These are phyloP conservation scores for Glaucomys volans DNA, from an alignment of 2,113 vertebrate species.

Conservation along the genomic window DNA sequence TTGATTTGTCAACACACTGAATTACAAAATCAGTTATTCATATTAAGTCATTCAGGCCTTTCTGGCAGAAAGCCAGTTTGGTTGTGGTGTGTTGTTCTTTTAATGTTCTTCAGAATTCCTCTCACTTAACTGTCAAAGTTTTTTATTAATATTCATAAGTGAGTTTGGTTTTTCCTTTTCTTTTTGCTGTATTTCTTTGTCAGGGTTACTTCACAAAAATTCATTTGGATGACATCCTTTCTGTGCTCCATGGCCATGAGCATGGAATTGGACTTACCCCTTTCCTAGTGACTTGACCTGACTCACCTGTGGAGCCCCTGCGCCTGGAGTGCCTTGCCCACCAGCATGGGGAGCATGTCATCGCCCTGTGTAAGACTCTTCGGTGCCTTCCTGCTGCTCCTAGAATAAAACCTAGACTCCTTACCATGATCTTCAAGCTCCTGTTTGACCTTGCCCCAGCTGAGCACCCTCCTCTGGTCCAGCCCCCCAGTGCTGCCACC, in stretches of 20 bases:
- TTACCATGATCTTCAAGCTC: neutral
- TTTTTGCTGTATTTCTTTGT: neutral
- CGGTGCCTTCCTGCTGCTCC: neutral
- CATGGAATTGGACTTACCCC: neutral
- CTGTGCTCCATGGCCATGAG: neutral
- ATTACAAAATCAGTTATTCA: slow-evolving; percentile 1
- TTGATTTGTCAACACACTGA: slow-evolving; percentile 14
- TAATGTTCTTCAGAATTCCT: slow-evolving; percentile 4
- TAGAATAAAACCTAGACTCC: neutral
- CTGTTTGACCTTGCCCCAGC: neutral
- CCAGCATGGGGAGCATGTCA: neutral
- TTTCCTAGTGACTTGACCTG: neutral
- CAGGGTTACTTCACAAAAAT: neutral
- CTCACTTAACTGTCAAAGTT: neutral
- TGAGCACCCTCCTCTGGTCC: neutral
- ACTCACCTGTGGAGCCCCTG: neutral
- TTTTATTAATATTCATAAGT: neutral
- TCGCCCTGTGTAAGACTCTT: neutral
- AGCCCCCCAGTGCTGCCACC: neutral
- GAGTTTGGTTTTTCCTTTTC: neutral
- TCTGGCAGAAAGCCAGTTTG: neutral
- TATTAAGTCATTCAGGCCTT: neutral
- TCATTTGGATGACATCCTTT: neutral
- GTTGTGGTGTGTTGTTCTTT: neutral
- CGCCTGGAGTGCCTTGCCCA: neutral